phyloP scores from a whole-genome alignment of 2,888 invertebrate genomes.

The Magallana nippona region DNA sequence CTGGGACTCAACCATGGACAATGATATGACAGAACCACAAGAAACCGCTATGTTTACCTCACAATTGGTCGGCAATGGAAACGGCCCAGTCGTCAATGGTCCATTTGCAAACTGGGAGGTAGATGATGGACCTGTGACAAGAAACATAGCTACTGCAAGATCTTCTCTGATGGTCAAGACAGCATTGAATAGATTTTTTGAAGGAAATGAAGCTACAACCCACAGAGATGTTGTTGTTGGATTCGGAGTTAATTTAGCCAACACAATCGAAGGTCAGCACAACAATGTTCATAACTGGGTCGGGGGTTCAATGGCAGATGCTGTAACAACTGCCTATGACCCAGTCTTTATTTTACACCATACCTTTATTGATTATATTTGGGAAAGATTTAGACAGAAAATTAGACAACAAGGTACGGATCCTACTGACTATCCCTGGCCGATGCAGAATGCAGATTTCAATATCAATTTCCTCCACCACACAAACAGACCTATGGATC shows the following conservation, averaged over 20 bases:
- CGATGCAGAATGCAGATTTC: background rate
- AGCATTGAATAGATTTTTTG: background rate
- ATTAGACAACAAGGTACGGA: background rate
- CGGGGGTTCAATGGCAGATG: slow-evolving; percentile 23
- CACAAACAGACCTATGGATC: background rate
- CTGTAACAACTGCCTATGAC: background rate
- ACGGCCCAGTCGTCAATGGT: background rate
- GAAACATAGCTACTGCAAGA: background rate
- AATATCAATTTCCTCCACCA: background rate
- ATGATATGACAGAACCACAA: background rate
- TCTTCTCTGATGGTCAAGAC: background rate
- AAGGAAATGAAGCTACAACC: background rate
- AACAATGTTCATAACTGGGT: slow-evolving; percentile 31
- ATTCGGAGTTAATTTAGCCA: background rate
- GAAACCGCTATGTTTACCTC: slow-evolving; percentile 20
- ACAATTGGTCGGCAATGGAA: slow-evolving; percentile 27
- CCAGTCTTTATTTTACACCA: slow-evolving; percentile 29
- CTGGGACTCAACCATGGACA: slow-evolving; percentile 37
- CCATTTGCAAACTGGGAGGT: slow-evolving; percentile 20
- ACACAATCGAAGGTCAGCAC: slow-evolving; percentile 26
- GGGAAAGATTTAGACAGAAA: slow-evolving; percentile 34
- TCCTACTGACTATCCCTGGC: slow-evolving; percentile 31
- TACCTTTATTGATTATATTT: slow-evolving; percentile 35
- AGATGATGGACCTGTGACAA: background rate
- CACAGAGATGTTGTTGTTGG: slow-evolving; percentile 16